Evolutionary conservation across 2,888 invertebrate genomes (phyloP), one percentile per base, ranked within the genome.

Genomic region (Campaea margaritaria): DNA sequence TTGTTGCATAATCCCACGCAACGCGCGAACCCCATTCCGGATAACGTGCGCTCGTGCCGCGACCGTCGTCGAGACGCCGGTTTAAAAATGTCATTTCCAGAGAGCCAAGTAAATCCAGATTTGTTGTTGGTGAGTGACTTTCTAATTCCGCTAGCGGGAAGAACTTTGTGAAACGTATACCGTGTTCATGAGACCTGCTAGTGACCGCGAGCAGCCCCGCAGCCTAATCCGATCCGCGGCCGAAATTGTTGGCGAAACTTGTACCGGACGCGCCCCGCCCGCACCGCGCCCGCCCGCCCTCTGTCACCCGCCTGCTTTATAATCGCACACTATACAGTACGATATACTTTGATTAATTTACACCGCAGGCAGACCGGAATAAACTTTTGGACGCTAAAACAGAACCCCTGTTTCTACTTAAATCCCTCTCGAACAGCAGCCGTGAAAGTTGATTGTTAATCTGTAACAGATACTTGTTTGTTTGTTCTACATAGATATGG

Each of bases 141-240:
- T 86, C 89, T 91, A 91, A 91, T 91, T 91, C 87, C 79, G 73
- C 70, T 75, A 74, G 76, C 78, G 73, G 73, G 80, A 79, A 81
- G 86, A 91, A 91, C 86, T 91, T 91, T 87, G 84, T 91, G 87
- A 91, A 91, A 91, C 87, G 90, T 89, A 90, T 90, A 85, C 86
- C 85, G 85, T 91, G 91, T 91, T 80, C 83, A 77, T 74, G 87
- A 83, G 86, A 84, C 83, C 86, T 86, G 87, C 72, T 76, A 81
- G 84, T 82, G 87, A 88, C 91, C 91, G 85, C 91, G 81, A 81
- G 78, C 83, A 77, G 83, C 74, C 77, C 78, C 79, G 69, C 79
- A 75, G 77, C 79, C 86, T 89, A 89, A 90, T 89, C 89, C 91
- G 86, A 85, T 86, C 85, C 87, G 81, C 74, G 79, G 81, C 77